phyloP scores from a whole-genome alignment of 2,113 vertebrate genomes.

The Cavia aperea region DNA sequence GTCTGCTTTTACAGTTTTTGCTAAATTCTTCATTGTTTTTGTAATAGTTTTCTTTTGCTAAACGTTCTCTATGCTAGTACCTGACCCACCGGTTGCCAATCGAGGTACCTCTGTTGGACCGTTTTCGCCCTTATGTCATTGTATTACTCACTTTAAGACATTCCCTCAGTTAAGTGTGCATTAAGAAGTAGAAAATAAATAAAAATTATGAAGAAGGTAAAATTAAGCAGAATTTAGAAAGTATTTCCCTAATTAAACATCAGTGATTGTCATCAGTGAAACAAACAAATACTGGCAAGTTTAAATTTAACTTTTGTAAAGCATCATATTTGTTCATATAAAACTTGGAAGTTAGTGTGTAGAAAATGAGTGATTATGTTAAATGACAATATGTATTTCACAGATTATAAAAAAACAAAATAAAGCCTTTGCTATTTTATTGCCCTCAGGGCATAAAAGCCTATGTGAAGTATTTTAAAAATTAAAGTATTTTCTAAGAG shows the following conservation, averaged over 20 bases:
- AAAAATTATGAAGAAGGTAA: neutral
- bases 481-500: no score
- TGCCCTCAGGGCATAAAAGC: no score
- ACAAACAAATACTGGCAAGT: neutral
- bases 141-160: neutral
- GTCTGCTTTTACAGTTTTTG: neutral
- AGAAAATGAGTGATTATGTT: neutral
- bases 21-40: neutral
- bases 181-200: neutral
- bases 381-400: no score
- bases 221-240: neutral
- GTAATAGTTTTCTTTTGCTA: neutral
- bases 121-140: neutral
- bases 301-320: neutral
- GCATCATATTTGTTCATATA: neutral
- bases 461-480: no score
- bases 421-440: no score
- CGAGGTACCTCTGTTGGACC: neutral
- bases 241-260: neutral
- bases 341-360: neutral
- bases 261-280: neutral
- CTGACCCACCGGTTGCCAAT: neutral
- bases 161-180: rapidly evolving
- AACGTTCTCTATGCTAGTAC: neutral
- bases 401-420: no score